Evolutionary conservation across 2,797 vertebrate species (phyloP).

Genomic region (Eidolon dupreanum): DNA sequence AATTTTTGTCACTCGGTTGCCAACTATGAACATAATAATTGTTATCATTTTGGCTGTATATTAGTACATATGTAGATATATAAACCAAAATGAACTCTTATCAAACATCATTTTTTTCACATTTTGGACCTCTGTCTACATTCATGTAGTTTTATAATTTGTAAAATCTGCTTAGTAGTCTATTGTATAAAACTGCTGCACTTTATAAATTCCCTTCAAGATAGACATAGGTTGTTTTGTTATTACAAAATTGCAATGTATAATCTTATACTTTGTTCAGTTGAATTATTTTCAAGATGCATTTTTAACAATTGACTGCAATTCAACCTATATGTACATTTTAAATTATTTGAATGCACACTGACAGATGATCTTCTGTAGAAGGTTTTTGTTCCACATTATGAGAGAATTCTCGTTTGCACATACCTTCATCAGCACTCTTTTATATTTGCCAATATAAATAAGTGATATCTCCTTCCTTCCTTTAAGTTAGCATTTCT

Average conservation of each 20-base stretch:
- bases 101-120: neutral
- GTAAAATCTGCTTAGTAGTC: neutral
- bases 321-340: neutral
- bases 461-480: neutral
- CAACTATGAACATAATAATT: constrained; percentile 9
- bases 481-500: neutral
- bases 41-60: constrained; percentile 16
- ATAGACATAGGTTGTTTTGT: neutral
- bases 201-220: neutral
- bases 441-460: neutral
- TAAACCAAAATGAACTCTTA: neutral
- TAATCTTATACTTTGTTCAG: neutral
- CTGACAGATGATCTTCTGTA: neutral
- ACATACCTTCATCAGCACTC: neutral
- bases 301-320: neutral
- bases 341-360: neutral
- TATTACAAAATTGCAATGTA: neutral
- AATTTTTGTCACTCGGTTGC: neutral
- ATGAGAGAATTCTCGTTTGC: neutral
- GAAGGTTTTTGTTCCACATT: neutral
- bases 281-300: neutral
- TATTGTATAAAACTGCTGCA: neutral
- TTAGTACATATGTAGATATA: neutral
- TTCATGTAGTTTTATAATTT: neutral
- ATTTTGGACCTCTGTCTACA: neutral